Conservation (phyloP, 2,888 invertebrate species). For the Dicyrtoma fusca region DNA sequence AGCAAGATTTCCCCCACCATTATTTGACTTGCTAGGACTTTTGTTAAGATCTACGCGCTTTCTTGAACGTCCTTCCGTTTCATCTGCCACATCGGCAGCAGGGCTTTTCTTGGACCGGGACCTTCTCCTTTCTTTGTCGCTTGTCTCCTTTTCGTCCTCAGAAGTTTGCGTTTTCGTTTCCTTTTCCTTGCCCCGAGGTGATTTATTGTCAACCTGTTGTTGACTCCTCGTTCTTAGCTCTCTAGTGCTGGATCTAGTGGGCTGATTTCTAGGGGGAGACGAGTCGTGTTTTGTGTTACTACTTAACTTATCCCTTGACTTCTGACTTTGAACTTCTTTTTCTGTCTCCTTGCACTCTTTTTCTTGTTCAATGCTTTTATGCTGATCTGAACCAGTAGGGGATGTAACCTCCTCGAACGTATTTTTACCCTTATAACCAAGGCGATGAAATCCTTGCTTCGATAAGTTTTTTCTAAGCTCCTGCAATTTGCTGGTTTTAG, state of each 20-base stretch:
- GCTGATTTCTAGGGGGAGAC: neutral
- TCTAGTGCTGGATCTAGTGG: constrained; percentile 12
- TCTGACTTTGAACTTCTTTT: too few species aligned
- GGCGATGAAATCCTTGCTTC: constrained; percentile 13
- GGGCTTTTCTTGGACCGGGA: neutral
- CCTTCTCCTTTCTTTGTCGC: too few species aligned
- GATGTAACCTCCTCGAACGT: constrained; percentile 19
- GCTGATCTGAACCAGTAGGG: neutral
- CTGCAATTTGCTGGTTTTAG: constrained; percentile 29
- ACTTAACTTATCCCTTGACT: neutral
- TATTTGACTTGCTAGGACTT: constrained; percentile 11
- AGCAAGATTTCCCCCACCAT: neutral
- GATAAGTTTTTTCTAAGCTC: constrained; percentile 22
- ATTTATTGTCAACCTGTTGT: constrained; percentile 11
- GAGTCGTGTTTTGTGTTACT: constrained; percentile 6
- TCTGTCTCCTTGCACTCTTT: constrained; percentile 39
- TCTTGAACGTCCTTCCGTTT: neutral
- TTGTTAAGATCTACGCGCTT: neutral
- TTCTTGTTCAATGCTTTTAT: constrained; percentile 5
- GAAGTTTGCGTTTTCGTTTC: neutral
- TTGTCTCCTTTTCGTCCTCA: neutral
- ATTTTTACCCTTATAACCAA: constrained; percentile 21
- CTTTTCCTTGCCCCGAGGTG: constrained; percentile 9
- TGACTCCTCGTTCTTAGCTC: constrained; percentile 26
- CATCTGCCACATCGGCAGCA: neutral